Evolutionary conservation across 1,140 invertebrate genomes (phyloP), one percentile per base, ranked within the genome.

Genomic region (Spodoptera litura): DNA sequence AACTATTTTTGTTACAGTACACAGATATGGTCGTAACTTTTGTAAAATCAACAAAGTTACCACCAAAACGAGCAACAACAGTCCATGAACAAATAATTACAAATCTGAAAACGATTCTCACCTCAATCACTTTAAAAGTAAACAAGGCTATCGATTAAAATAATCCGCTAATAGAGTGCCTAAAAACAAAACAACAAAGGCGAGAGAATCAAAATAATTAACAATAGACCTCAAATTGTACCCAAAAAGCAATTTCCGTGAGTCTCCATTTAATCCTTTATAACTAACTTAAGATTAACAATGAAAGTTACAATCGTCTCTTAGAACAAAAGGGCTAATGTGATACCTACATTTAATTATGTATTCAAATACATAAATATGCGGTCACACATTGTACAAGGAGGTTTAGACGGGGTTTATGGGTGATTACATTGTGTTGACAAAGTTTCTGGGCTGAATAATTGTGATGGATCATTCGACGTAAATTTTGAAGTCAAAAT

Each of bases 191-290:
- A 52, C 4, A 55, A n/a, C 49, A 44, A 64, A 8, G 12, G 2
- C 25, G 10, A 61, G 12, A 12, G 12, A 12, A 55, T 35, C 31
- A 10, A 20, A 64, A 52, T 52, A 52, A 51, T 68, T 27, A 13
- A 52, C 13, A 64, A 66, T 20, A 66, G 9, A 59, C 35, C 15
- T 49, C 55, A 59, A 44, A 49, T 12, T 74, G n/a, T 44, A 44
- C 15, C 38, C 38, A 12, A 64, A 81, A 79, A 74, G 76, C 61
- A 79, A 81, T 83, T 78, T 79, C 78, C 79, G 72, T 12, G 20
- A 51, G 59, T 73, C 75, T 49, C 62, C 53, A 74, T 38, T 66
- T 78, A 79, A 79, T 79, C 58, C 66, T 78, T 79, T 79, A 56
- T 78, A 78, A 77, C 56, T 79, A 75, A 81, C 77, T 78, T 27